These are phyloP conservation scores for Enteromius paludinosus DNA, from an alignment of 2,797 vertebrate species.

Conservation along the genomic window DNA sequence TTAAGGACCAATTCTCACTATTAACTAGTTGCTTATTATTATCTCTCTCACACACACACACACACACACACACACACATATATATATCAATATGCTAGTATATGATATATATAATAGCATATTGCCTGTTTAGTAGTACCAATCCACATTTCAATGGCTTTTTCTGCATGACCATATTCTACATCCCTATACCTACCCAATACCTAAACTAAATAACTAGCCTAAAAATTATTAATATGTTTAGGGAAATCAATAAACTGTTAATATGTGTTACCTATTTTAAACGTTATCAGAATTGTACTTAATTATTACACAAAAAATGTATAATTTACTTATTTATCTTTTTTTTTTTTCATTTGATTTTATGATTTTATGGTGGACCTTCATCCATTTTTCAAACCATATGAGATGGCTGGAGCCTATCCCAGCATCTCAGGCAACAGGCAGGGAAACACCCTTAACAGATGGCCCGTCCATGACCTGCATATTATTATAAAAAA, in stretches of 20 bases:
- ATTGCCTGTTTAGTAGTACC: not conserved
- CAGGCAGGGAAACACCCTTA: not conserved
- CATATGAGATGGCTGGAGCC: not conserved
- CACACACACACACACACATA: too few relatives aligned
- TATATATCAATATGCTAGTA: too few relatives aligned
- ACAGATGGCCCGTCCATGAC: constrained; percentile 6
- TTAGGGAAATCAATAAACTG: not conserved
- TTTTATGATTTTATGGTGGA: not conserved
- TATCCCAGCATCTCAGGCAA: not conserved
- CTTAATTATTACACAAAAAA: not conserved
- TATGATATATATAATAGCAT: not conserved
- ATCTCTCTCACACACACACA: too few relatives aligned
- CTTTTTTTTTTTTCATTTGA: not conserved
- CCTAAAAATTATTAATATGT: not conserved
- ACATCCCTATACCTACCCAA: not conserved
- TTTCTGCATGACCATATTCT: not conserved
- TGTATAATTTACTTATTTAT: not conserved
- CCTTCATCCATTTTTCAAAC: not conserved
- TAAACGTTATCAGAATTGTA: not conserved
- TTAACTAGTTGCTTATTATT: not conserved
- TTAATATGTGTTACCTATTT: not conserved
- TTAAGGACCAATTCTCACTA: not conserved
- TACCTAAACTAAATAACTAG: too few relatives aligned
- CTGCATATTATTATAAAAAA: not conserved
- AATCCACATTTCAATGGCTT: not conserved